Evolutionary conservation across 1,140 invertebrate species (phyloP).

Genomic region (Lordiphosa collinella): DNA sequence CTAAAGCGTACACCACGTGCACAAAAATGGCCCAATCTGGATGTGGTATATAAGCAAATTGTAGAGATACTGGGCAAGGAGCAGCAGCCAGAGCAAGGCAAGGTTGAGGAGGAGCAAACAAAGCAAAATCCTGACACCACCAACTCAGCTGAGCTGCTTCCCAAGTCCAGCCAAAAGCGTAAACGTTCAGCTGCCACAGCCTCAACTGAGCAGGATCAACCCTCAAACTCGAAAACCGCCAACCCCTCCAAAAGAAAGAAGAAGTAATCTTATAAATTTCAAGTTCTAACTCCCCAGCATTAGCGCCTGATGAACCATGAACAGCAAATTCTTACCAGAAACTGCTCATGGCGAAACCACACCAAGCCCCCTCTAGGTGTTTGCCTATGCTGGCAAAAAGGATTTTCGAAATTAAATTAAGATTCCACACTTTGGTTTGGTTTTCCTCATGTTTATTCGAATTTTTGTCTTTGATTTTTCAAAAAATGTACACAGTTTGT

Average conservation of each 20-base stretch:
- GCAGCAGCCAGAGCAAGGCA: too few species aligned
- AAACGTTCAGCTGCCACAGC: constrained; percentile 5
- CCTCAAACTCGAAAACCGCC: neutral
- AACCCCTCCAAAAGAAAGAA: constrained; percentile 6
- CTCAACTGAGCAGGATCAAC: neutral
- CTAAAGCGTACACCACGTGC: constrained; percentile 66
- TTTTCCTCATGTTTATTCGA: constrained; percentile 17
- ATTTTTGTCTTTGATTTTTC: constrained; percentile 34
- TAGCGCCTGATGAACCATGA: constrained; percentile 28
- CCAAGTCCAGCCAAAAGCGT: neutral
- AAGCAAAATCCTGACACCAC: neutral
- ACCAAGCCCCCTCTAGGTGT: constrained; percentile 8
- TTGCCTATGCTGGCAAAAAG: neutral
- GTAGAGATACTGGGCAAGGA: constrained; percentile 1
- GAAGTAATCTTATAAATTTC: neutral
- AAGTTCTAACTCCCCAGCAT: neutral
- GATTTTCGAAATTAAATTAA: constrained; percentile 33
- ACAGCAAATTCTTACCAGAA: constrained; percentile 24
- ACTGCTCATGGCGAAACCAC: constrained; percentile 11
- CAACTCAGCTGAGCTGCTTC: neutral
- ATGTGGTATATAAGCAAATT: constrained; percentile 32
- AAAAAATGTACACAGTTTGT: constrained; percentile 29
- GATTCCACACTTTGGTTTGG: constrained; percentile 17
- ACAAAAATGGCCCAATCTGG: constrained; percentile 58
- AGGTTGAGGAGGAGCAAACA: too few species aligned